Percentiles rank a stretch among this genome's conserved stretches.
These are phyloP conservation scores for Crocodylus rhombifer DNA, from an alignment of 2,797 vertebrate genomes.

Conservation along the genomic window DNA sequence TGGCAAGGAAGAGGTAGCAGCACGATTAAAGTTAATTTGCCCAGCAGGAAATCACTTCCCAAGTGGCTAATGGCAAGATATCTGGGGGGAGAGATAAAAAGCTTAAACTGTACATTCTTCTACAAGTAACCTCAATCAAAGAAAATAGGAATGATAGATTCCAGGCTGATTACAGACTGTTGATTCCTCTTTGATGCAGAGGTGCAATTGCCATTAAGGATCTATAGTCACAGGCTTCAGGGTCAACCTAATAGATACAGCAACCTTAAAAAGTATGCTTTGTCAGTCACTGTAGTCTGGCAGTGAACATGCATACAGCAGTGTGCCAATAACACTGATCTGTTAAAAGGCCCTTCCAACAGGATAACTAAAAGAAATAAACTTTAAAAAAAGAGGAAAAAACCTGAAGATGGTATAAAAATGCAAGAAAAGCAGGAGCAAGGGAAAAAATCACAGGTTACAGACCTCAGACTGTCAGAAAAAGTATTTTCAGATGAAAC, in stretches of 20 bases:
- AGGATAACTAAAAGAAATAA: not conserved
- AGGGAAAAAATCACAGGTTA: not conserved
- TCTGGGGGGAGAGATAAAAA: too few species aligned
- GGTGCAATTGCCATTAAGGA: not conserved
- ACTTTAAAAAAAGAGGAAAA: not conserved
- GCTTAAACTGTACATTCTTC: too few species aligned
- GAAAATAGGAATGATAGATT: not conserved
- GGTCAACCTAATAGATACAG: not conserved
- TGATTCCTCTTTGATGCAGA: not conserved
- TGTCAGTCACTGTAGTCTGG: not conserved
- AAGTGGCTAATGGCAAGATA: too few species aligned
- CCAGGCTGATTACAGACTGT: not conserved
- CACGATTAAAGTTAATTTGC: too few species aligned
- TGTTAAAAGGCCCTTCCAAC: not conserved
- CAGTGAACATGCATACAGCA: accelerated
- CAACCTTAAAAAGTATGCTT: not conserved
- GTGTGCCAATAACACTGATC: not conserved
- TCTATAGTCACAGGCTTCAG: not conserved
- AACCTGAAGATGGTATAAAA: not conserved
- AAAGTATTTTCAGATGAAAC: not conserved
- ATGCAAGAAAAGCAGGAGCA: not conserved
- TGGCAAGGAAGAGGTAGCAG: too few species aligned
- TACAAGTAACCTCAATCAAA: not conserved
- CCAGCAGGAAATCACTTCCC: too few species aligned
- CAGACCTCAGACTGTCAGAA: not conserved